Evolutionary conservation across 37 sponge, comb jelly and placozoan species (phyloP).

Genomic region (Halisarca cf. caerulea): DNA sequence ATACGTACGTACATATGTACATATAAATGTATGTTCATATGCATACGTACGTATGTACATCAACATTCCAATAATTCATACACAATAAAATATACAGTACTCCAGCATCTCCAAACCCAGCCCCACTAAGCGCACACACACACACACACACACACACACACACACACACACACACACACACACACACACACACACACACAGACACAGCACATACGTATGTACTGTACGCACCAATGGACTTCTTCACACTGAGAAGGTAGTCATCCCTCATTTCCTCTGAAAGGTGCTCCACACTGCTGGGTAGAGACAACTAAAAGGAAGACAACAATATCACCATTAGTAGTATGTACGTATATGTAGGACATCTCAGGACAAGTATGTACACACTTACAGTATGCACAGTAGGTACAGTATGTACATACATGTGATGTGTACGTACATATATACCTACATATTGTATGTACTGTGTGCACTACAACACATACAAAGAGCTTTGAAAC

Average conservation of each 20-base stretch:
- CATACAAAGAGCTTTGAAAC: too few relatives aligned
- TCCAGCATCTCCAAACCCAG: too few relatives aligned
- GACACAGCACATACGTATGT: neutral
- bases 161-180: constrained; percentile 38
- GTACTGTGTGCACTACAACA: neutral
- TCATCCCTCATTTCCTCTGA: constrained; percentile 98
- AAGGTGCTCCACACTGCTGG: constrained; percentile 67
- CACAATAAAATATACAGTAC: too few relatives aligned
- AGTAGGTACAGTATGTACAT: neutral
- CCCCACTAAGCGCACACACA: neutral
- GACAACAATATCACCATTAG: too few relatives aligned
- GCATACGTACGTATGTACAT: too few relatives aligned
- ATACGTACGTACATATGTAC: too few relatives aligned
- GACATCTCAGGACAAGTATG: neutral
- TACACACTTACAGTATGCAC: neutral
- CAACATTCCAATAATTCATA: too few relatives aligned
- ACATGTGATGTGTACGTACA: neutral
- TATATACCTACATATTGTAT: neutral
- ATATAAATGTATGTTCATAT: too few relatives aligned
- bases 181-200: neutral
- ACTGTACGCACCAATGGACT: constrained; percentile 79
- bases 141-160: neutral
- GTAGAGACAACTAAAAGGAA: neutral
- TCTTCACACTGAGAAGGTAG: constrained; percentile 96
- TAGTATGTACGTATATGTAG: too few relatives aligned